Base-by-base conservation (phyloP, 2,113 vertebrate species). In the Corythornis madagascariensis region DNA sequence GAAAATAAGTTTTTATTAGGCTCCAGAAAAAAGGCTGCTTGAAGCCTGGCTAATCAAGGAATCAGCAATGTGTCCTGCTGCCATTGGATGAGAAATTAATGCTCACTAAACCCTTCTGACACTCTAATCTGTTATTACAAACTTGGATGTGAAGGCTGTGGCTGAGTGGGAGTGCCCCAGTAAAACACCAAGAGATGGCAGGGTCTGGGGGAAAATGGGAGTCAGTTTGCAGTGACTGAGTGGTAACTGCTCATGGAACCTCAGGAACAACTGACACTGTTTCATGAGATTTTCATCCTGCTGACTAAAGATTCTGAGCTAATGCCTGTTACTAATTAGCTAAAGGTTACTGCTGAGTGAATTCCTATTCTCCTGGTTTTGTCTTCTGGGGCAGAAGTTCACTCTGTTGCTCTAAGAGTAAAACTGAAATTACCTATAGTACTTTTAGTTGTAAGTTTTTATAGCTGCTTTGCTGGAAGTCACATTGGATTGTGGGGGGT, bases 381-480 rank as follows among this genome's bases (percentile, higher is more conserved):
- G 48, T 86, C 43, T 86, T 90, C 24, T 78, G 74, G 59, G 33
- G 71, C 90, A 69, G 61, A 90, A 87, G 55, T 92, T 94, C 59
- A 48, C 14, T 81, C 43, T 11, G 9, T 50, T 84, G 21, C 17
- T 16, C 28, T 64, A 57, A 84, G 24, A 42, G 40, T 25, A 43
- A 65, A 82, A 59, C 11, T 11, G 28, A 83, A 83, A 59, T 67
- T 75, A 25, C 21, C 21, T 60, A 12, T 8, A 35, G 33, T 35
- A 53, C 43, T 83, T 67, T 35, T 69, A 84, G 17, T 7, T 79
- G 65, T 7, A 16, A 40, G 11, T 29, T 86, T 92, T 65, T 69
- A 7, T 67, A 31, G 50, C 15, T 70, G 5, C 73, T 79, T 79
- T 73, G 19, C 38, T 82, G 55, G 24, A 65, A 61, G 42, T 75